These are phyloP conservation scores for Epistrophe eligans DNA, from an alignment of 2,888 invertebrate species.

Conservation along the genomic window DNA sequence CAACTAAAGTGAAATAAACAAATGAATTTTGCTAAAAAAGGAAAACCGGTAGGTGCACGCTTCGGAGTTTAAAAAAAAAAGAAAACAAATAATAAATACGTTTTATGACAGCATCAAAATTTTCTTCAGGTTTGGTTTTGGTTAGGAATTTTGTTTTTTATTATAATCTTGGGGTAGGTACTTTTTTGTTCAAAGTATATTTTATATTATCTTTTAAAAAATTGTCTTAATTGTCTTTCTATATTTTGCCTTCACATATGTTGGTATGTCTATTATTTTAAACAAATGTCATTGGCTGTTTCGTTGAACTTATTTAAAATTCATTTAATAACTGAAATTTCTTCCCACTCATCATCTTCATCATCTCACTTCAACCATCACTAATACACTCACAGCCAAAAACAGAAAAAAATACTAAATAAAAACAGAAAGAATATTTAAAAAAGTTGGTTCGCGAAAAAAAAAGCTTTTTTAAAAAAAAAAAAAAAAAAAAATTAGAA, in stretches of 20 bases:
- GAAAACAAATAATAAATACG: neutral
- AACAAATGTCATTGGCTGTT: conserved; percentile 67
- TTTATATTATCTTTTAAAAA: neutral
- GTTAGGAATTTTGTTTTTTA: neutral
- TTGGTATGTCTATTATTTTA: neutral
- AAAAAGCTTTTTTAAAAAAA: neutral
- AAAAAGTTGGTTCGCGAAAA: neutral
- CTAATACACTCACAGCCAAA: neutral
- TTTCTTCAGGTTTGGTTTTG: neutral
- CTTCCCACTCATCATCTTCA: conserved; percentile 19
- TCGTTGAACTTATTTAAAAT: conserved; percentile 70
- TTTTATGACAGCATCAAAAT: neutral
- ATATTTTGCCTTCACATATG: neutral
- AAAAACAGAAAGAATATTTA: conserved; percentile 33
- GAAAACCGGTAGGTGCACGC: no score
- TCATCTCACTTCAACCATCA: conserved; percentile 9
- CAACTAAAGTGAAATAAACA: no score
- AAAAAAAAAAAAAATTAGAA: neutral
- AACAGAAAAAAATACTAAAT: neutral
- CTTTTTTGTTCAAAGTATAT: no score
- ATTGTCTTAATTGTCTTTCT: neutral
- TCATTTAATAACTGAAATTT: conserved; percentile 62
- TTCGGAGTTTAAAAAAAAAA: no score
- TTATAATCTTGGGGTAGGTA: neutral
- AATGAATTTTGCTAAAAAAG: no score